Percentiles rank a stretch among this genome's conserved stretches.
These are phyloP conservation scores for Ceuthmochares aereus DNA, from an alignment of 2,113 vertebrate species.

Conservation along the genomic window DNA sequence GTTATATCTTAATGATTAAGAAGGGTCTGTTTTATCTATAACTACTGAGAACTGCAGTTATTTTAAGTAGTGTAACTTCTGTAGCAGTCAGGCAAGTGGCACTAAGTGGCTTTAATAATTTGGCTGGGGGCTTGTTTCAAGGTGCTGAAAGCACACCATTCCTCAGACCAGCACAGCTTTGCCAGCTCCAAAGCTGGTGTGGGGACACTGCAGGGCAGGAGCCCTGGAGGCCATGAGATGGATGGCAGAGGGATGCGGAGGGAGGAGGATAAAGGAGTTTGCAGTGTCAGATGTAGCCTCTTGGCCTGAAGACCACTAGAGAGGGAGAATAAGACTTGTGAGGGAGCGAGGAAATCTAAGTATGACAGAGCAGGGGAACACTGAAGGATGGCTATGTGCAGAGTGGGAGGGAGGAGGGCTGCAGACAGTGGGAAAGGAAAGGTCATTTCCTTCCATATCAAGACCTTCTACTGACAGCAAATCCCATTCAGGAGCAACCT, in stretches of 20 bases:
- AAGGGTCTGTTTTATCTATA: background rate
- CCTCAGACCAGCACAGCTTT: fast-evolving
- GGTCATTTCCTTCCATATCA: background rate
- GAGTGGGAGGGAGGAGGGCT: background rate
- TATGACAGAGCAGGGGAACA: background rate
- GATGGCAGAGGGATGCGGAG: background rate
- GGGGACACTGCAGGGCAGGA: background rate
- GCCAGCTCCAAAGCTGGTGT: background rate
- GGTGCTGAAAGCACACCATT: background rate
- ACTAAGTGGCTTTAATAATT: background rate
- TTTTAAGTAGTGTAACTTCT: background rate
- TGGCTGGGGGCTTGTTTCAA: background rate
- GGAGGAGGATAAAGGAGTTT: background rate
- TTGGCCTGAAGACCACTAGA: background rate
- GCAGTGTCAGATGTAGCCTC: background rate
- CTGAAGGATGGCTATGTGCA: background rate
- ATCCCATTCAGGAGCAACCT: background rate
- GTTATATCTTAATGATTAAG: background rate
- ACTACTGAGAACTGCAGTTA: background rate
- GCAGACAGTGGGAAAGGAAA: background rate
- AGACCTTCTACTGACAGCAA: background rate
- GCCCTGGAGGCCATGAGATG: no score
- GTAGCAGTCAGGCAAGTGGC: background rate
- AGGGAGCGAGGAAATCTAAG: background rate
- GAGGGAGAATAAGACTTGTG: background rate